A percentile compares a stretch with the other conserved stretches of the same genome.
Conservation (phyloP, 2,113 vertebrate species). For the Heterochromis multidens region DNA sequence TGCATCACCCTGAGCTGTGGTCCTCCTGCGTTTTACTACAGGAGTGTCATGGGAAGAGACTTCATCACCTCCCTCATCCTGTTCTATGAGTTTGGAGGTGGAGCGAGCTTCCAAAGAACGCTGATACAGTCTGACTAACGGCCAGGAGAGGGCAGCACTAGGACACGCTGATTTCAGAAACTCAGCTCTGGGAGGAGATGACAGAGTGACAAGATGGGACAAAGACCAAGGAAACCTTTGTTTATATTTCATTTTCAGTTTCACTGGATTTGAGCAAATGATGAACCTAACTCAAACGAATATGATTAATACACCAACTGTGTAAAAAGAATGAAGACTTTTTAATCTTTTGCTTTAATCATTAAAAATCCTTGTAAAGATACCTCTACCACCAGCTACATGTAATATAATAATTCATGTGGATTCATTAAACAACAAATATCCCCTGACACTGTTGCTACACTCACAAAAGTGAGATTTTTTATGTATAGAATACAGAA, state of each 20-base stretch:
- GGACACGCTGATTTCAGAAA: slow-evolving; percentile 70
- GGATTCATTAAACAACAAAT: neutral
- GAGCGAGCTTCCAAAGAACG: slow-evolving; percentile 66
- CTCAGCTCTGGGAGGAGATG: slow-evolving; percentile 54
- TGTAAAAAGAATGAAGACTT: neutral
- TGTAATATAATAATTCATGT: neutral
- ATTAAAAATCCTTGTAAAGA: too few species aligned
- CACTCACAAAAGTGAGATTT: neutral
- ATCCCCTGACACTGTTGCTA: neutral
- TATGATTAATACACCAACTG: neutral
- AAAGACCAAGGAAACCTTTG: slow-evolving; percentile 15
- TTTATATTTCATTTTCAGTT: neutral
- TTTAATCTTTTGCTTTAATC: neutral
- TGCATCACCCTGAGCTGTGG: slow-evolving; percentile 26
- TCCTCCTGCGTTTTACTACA: slow-evolving; percentile 55
- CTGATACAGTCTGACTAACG: slow-evolving; percentile 70
- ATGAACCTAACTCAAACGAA: neutral
- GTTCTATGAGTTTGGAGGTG: slow-evolving; percentile 7
- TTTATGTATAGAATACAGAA: neutral
- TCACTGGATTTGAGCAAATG: neutral
- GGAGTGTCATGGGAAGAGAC: neutral
- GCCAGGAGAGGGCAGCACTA: slow-evolving; percentile 65
- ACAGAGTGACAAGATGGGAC: neutral
- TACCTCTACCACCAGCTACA: neutral
- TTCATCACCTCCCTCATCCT: neutral